Conservation (phyloP, 2,888 invertebrate genomes). For the Glyphotaelius pellucidus region DNA sequence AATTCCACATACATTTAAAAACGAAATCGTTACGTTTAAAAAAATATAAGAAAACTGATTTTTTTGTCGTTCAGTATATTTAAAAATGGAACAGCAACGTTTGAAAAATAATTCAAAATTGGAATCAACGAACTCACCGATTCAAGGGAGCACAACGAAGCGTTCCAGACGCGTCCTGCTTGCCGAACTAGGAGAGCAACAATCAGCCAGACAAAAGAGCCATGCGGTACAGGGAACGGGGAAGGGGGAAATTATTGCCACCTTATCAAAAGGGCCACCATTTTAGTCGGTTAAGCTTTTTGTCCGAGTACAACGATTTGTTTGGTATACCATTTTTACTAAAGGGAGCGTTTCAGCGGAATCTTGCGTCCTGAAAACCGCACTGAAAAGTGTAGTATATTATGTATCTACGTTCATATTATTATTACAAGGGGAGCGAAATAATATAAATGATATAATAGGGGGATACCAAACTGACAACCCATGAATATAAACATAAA, state of each 20-base stretch:
- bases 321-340: not conserved
- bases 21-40: not conserved
- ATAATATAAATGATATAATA: not conserved
- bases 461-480: not conserved
- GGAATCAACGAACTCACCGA: constrained; percentile 41
- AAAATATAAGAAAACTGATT: not conserved
- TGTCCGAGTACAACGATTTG: not conserved
- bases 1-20: not conserved
- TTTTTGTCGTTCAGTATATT: no score
- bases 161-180: constrained; percentile 41
- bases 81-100: not conserved
- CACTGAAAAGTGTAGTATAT: not conserved
- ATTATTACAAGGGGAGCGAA: constrained; percentile 11
- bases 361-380: not conserved
- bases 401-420: not conserved
- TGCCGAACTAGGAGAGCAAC: constrained; percentile 46
- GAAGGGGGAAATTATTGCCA: not conserved
- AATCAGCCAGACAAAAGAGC: constrained; percentile 48
- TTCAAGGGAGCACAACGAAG: not conserved
- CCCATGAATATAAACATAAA: no score
- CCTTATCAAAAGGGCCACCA: not conserved
- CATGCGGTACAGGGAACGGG: not conserved
- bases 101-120: not conserved
- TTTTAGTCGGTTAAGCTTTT: not conserved
- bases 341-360: not conserved